phyloP scores from a whole-genome alignment of 2,113 vertebrate genomes.

The Ictalurus punctatus region DNA sequence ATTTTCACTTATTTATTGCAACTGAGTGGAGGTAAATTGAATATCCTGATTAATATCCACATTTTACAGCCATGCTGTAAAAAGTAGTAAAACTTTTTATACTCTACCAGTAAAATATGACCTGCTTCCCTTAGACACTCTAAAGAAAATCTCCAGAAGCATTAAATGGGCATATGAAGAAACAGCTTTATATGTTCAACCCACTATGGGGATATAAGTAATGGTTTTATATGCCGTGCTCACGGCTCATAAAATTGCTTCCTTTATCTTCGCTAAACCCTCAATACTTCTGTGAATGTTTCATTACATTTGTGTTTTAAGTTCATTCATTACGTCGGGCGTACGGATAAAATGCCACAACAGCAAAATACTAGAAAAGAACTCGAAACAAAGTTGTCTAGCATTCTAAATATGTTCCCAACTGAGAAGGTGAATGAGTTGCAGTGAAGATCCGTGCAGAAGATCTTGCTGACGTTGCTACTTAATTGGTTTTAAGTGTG shows the following conservation, averaged over 20 bases:
- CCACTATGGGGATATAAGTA: constrained; percentile 12
- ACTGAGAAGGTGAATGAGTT: background rate
- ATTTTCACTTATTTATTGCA: background rate
- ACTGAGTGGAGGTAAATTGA: background rate
- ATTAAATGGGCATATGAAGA: constrained; percentile 23
- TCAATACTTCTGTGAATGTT: constrained; percentile 5
- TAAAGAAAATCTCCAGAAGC: constrained; percentile 26
- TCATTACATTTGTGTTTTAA: constrained; percentile 7
- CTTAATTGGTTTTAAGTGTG: constrained; percentile 17
- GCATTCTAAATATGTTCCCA: background rate
- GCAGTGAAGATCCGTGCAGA: constrained; percentile 5
- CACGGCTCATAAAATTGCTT: constrained; percentile 22
- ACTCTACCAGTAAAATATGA: constrained; percentile 27
- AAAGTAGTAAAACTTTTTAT: constrained; percentile 17
- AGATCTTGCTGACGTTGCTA: background rate
- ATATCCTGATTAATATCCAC: constrained; percentile 35
- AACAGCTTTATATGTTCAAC: constrained; percentile 7
- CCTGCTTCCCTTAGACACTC: background rate
- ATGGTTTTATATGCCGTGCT: background rate
- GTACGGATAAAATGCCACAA: background rate
- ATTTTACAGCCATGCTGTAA: constrained; percentile 5
- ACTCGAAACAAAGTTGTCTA: background rate
- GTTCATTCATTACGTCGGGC: background rate
- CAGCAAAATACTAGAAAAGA: background rate
- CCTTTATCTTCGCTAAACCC: constrained; percentile 16